Evolutionary conservation across 2,797 vertebrate species (phyloP).

Genomic region (Platyrinchus mystaceus): DNA sequence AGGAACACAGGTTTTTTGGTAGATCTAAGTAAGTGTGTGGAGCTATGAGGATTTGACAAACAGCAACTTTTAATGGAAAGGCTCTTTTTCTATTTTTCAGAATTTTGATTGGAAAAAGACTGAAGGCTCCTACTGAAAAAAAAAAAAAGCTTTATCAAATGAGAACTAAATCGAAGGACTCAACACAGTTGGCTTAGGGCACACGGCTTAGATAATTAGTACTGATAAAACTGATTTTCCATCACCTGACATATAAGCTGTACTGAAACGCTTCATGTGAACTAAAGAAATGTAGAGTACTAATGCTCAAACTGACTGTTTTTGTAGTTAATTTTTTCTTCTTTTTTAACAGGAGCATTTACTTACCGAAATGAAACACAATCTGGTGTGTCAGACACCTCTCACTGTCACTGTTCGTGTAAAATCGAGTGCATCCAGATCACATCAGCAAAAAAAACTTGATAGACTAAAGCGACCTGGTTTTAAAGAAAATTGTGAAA

Average conservation of each 20-base stretch:
- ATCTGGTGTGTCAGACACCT: slow-evolving; percentile 77
- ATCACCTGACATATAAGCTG: neutral
- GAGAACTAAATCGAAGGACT: neutral
- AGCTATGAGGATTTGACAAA: neutral
- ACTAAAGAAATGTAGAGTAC: neutral
- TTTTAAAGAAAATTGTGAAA: slow-evolving; percentile 65
- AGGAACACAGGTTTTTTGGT: neutral
- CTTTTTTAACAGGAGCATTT: slow-evolving; percentile 70
- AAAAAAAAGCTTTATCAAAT: neutral
- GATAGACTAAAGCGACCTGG: slow-evolving; percentile 74
- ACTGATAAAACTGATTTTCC: neutral
- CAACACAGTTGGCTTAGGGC: rapidly evolving
- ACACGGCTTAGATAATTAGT: neutral
- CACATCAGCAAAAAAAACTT: slow-evolving; percentile 73
- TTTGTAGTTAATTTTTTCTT: slow-evolving; percentile 47
- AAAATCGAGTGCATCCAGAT: slow-evolving; percentile 73
- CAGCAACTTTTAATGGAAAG: neutral
- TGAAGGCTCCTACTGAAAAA: neutral
- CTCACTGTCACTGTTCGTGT: slow-evolving; percentile 77
- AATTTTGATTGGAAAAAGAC: neutral
- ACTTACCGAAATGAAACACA: slow-evolving; percentile 78
- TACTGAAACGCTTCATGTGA: neutral
- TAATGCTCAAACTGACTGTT: neutral
- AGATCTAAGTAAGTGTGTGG: neutral
- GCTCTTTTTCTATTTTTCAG: neutral